Evolutionary conservation across 2,113 vertebrate genomes (phyloP).

Genomic region (Tylochromis polylepis): DNA sequence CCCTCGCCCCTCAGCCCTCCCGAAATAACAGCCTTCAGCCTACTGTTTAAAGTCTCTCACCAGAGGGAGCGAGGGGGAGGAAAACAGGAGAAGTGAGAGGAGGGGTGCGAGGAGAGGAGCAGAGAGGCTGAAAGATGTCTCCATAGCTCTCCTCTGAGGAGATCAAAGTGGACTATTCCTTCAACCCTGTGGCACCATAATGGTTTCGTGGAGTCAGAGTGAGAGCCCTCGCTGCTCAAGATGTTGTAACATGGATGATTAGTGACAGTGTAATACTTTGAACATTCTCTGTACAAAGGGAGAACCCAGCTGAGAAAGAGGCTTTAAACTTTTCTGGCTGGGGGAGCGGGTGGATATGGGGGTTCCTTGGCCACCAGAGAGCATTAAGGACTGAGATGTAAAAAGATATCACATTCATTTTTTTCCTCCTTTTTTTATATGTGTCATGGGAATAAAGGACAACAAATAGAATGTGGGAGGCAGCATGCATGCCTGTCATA

Average conservation of each 20-base stretch:
- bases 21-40: constrained; percentile 75
- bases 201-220: constrained; percentile 61
- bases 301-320: constrained; percentile 75
- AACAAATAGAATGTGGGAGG: constrained; percentile 78
- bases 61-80: constrained; percentile 63
- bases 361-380: constrained; percentile 72
- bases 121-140: constrained; percentile 61
- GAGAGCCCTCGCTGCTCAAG: constrained; percentile 57
- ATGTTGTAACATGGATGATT: constrained; percentile 68
- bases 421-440: constrained; percentile 59
- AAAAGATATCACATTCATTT: constrained; percentile 77
- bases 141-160: constrained; percentile 62
- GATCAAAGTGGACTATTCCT: constrained; percentile 74
- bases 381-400: constrained; percentile 69
- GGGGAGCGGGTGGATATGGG: constrained; percentile 32
- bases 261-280: constrained; percentile 72
- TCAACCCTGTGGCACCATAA: constrained; percentile 60
- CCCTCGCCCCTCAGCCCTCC: constrained; percentile 65
- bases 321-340: constrained; percentile 69
- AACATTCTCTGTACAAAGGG: constrained; percentile 66
- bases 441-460: constrained; percentile 73
- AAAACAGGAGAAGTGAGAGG: constrained; percentile 28
- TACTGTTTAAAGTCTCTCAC: constrained; percentile 76
- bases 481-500: constrained; percentile 64
- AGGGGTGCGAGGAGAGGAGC: constrained; percentile 27